Evolutionary conservation across 2,797 vertebrate genomes (phyloP), one percentile per base, ranked within the genome.

Genomic region (Microctenopoma steveboyesi): DNA sequence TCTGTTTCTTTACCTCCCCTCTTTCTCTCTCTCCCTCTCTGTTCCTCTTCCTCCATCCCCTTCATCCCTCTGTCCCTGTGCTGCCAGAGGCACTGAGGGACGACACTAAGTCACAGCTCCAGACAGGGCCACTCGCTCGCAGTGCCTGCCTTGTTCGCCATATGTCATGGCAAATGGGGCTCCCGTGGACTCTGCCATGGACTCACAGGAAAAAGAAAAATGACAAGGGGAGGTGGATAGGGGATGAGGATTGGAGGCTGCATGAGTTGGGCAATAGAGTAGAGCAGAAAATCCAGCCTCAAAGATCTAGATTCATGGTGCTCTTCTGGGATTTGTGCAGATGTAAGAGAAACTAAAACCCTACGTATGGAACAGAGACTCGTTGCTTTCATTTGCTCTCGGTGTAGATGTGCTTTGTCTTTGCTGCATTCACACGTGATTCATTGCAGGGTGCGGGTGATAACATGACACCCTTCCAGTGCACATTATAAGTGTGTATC

Each of bases 81-180:
- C 85, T 90, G 90, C 89, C 91, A 85, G 83, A 91, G 84, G 90
- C 92, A 72, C 81, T 82, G 85, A 88, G 88, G 91, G 90, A 93
- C 89, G 92, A 90, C 89, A 93, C 91, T 92, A 93, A 94, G 93
- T 89, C 91, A 92, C 82, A 69, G 78, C 79, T 83, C 63, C 79
- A 93, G 93, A 93, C 92, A 93, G 90, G 91, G 89, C 88, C 88
- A 88, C 91, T 92, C 80, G 86, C 86, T 90, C 57, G 84, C 89
- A 80, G 69, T 86, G 82, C 81, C 78, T 84, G 82, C 88, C 92
- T 78, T 88, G 83, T 87, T 91, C 86, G 73, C 89, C 72, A 52
- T 83, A 78, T 93, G 89, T 92, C 91, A 91, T 48, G 66, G 86
- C 83, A 91, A 94, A 91, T 91, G 87, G 85, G 91, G 89, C 90